Evolutionary conservation across 1,140 invertebrate species (phyloP).

Genomic region (Propsilocerus akamusi): DNA sequence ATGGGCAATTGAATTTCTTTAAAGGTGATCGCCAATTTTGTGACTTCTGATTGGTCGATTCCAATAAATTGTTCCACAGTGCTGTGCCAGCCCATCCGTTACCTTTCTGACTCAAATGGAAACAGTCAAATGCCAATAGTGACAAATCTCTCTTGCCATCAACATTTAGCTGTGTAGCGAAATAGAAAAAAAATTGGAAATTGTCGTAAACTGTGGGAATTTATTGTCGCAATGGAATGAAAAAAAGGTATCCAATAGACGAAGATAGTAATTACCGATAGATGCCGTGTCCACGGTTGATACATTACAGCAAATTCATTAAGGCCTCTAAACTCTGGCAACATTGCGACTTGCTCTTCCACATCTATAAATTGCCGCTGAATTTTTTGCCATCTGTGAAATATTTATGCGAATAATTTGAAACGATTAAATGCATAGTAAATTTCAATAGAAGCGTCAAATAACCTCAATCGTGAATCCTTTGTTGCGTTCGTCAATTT

Average conservation of each 20-base stretch:
- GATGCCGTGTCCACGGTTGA: conserved; percentile 32
- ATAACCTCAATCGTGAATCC: conserved; percentile 4
- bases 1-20: conserved; percentile 11
- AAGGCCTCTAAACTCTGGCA: conserved; percentile 18
- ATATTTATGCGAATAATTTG: conserved; percentile 1
- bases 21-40: neutral
- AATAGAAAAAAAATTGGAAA: neutral
- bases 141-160: conserved; percentile 28
- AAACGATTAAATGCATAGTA: conserved; percentile 4
- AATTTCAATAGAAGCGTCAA: neutral
- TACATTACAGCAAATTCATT: conserved; percentile 48
- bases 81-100: conserved; percentile 22
- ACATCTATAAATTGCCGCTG: conserved; percentile 5
- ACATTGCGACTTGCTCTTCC: conserved; percentile 8
- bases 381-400: conserved; percentile 5
- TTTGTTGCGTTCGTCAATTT: conserved; percentile 5
- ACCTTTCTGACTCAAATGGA: conserved; percentile 41
- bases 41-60: neutral
- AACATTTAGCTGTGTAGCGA: conserved; percentile 15
- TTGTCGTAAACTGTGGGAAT: neutral
- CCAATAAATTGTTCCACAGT: conserved; percentile 5
- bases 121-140: conserved; percentile 41
- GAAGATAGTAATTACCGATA: conserved; percentile 5
- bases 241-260: neutral
- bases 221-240: neutral